Base-by-base conservation (phyloP, 1,140 invertebrate genomes). In the Ganaspis sp. region DNA sequence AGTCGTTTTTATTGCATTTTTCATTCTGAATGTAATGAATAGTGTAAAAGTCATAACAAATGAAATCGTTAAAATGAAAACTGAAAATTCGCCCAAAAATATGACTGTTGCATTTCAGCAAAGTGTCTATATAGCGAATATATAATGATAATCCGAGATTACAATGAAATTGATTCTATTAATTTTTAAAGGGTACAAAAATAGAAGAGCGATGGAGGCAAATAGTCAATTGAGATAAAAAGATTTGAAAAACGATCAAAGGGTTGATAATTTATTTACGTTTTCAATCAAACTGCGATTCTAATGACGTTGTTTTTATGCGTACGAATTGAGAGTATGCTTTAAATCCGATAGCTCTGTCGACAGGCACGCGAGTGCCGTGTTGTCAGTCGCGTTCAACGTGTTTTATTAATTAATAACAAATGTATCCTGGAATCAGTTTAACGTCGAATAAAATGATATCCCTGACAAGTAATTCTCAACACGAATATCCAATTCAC, bases 361-460 rank as follows among this genome's bases (percentile, higher is more conserved):
- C 76, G 76, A 70, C 72, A 34, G 76, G 76, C 79, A 17, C 69
- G 76, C 64, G 34, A 64, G 54, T 29, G 11, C 17, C 70, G 70
- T 6, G 38, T 9, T 4, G 72, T 37, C 54, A 64, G 58, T 37
- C 72, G 69, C 45, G 72, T 69, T 34, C 40, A 64, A 69, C 75
- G 71, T 53, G 72, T 87, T 87, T 88, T 87, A 85, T 87, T 85
- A 87, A 89, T 90, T 87, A 87, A 88, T 86, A 86, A 87, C 83
- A 88, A 86, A 88, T 88, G 84, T 86, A 86, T 87, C 77, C 75
- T 74, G 78, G 78, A 82, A 86, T 85, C 81, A 87, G 83, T 88
- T 86, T 81, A 83, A 86, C 83, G 83, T 85, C 82, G 77, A 90
- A 89, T 86, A 86, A 87, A 89, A 86, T 84, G 81, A 89, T 86